phyloP scores from a whole-genome alignment of 2,888 invertebrate genomes.

The Watsonalla binaria region DNA sequence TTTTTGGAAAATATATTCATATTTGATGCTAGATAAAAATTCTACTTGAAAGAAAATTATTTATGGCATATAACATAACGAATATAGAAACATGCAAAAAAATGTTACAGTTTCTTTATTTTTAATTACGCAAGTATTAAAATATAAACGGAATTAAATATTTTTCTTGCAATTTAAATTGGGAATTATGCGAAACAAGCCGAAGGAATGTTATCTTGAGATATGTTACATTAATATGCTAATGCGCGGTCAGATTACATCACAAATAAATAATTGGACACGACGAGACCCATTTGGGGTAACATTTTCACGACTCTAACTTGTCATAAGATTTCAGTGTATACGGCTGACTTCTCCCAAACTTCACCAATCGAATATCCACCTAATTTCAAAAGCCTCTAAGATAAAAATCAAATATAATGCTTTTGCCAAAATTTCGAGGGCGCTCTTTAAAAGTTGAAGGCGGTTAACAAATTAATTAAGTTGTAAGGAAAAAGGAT shows the following conservation, averaged over 20 bases:
- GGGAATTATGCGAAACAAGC: conserved; percentile 23
- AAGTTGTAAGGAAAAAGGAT: conserved; percentile 58
- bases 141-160: background rate
- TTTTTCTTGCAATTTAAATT: conserved; percentile 15
- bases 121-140: no score
- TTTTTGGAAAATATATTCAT: no score
- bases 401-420: background rate
- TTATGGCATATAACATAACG: no score
- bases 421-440: background rate
- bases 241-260: conserved; percentile 57
- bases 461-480: conserved; percentile 60
- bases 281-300: conserved; percentile 38
- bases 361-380: background rate
- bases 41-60: no score
- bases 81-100: no score
- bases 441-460: conserved; percentile 27
- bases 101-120: no score
- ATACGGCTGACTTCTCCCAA: conserved; percentile 28
- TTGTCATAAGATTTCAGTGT: conserved; percentile 38
- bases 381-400: background rate
- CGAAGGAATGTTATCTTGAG: conserved; percentile 31
- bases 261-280: conserved; percentile 51
- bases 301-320: conserved; percentile 29
- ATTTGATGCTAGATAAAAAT: no score
- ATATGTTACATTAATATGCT: conserved; percentile 65